These are phyloP conservation scores for Zoanthus sociatus DNA, from an alignment of 92 coral and sea anemone genomes.

Conservation along the genomic window DNA sequence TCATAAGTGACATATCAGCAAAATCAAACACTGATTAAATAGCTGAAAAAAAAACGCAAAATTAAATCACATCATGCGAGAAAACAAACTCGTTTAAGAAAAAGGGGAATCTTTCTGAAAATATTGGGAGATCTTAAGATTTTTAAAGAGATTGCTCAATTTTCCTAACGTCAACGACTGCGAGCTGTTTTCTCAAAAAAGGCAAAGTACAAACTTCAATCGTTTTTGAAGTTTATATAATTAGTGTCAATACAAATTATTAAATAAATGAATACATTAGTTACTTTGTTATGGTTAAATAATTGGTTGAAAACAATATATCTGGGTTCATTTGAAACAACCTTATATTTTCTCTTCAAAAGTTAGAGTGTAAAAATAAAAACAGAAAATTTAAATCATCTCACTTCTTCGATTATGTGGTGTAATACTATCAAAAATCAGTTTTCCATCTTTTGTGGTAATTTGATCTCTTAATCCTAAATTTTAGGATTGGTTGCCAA, in stretches of 20 bases:
- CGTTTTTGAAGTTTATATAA: not conserved
- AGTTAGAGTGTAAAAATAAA: not conserved
- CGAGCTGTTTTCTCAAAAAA: not conserved
- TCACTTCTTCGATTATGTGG: not conserved
- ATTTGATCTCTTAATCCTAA: not conserved
- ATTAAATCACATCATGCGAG: not conserved
- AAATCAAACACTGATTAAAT: not conserved
- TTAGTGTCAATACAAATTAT: not conserved
- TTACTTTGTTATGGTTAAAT: not conserved
- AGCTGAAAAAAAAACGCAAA: not conserved
- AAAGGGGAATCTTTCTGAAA: conserved; percentile 1
- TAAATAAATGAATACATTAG: not conserved
- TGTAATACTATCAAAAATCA: not conserved
- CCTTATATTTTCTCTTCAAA: not conserved
- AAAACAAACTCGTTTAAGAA: not conserved
- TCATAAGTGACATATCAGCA: not conserved
- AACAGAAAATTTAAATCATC: not conserved
- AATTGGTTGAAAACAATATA: not conserved
- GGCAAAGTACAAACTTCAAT: not conserved
- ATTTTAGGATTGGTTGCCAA: not conserved
- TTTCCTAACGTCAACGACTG: not conserved
- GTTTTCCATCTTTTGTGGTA: not conserved
- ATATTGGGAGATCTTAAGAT: conserved; percentile 15
- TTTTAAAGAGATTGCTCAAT: not conserved
- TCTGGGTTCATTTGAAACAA: not conserved